Evolutionary conservation across 2,888 invertebrate species (phyloP), one percentile per base, ranked within the genome.

Genomic region (Neoscelio sp.): DNA sequence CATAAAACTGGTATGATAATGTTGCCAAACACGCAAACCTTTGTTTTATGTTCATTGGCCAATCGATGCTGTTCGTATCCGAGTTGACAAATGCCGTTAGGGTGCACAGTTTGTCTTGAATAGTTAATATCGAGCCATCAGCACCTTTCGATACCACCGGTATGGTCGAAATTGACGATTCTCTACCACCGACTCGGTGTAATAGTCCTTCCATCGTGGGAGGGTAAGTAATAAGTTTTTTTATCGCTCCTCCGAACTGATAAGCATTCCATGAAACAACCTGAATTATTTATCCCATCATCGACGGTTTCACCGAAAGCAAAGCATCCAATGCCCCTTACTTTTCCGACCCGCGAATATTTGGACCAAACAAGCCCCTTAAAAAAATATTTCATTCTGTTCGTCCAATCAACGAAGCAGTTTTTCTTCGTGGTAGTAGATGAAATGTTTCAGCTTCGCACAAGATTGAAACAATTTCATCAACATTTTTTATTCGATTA

Each of bases 191-290:
- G 60, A 58, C 42, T 44, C 18, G 50, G 30, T 48, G 26, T 80
- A 74, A 80, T 77, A 77, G 73, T 73, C 68, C 68, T 68, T 48
- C 26, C 58, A 42, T 5, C 77, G 80, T 82, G 75, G 82, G 82
- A 71, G 86, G 85, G 84, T 85, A 85, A 87, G 89, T 87, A 89
- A 89, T 89, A 89, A 87, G 87, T 89, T 88, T 88, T 88, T 88
- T 88, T 88, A 88, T 86, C 87, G 86, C 86, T 86, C 86, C 82
- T 80, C 79, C 82, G 80, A 87, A 86, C 88, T 90, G 89, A 90
- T 89, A 89, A 90, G 87, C 83, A 83, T 84, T 85, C 85, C 87
- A 84, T 85, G 85, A 85, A 88, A 86, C 85, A 81, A 81, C 76
- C 81, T 89, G 86, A 89, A 89, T 90, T 89, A 89, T 90, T 89